Percentiles rank a stretch among this genome's conserved stretches.
These are phyloP conservation scores for Cepaea hortensis DNA, from an alignment of 2,888 invertebrate species.

Conservation along the genomic window DNA sequence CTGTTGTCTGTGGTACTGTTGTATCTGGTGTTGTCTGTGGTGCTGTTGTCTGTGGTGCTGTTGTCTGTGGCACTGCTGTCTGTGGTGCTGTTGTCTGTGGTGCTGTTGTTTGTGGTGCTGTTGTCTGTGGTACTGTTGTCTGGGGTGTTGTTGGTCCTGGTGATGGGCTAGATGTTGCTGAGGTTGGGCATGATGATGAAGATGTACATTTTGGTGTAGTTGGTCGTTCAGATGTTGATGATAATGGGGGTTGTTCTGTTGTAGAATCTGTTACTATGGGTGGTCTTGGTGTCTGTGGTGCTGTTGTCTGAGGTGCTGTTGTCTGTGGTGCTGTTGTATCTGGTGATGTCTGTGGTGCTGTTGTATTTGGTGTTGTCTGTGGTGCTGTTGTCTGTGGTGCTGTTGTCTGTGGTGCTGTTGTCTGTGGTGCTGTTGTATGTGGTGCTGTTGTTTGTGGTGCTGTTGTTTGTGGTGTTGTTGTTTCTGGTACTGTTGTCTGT, in stretches of 20 bases:
- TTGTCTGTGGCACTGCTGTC: no score
- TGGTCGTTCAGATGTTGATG: neutral
- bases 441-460: neutral
- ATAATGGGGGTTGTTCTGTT: neutral
- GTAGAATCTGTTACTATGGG: neutral
- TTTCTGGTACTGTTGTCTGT: neutral
- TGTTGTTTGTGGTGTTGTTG: no score
- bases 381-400: neutral
- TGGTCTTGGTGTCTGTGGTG: neutral
- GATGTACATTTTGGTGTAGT: slow-evolving; percentile 4
- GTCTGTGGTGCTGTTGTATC: neutral
- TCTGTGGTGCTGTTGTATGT: neutral
- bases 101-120: no score
- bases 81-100: no score
- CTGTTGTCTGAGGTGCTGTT: neutral
- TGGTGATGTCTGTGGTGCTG: neutral
- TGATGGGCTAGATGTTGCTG: no score
- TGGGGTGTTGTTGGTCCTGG: no score
- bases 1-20: slow-evolving; percentile 17
- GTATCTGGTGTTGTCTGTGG: no score
- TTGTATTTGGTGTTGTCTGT: neutral
- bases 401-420: neutral
- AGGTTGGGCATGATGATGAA: slow-evolving; percentile 42
- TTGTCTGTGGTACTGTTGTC: no score
- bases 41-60: no score